A percentile compares a stretch with the other conserved stretches of the same genome.
Conservation (phyloP, 2,797 vertebrate species). For the Pempheris klunzingeri region DNA sequence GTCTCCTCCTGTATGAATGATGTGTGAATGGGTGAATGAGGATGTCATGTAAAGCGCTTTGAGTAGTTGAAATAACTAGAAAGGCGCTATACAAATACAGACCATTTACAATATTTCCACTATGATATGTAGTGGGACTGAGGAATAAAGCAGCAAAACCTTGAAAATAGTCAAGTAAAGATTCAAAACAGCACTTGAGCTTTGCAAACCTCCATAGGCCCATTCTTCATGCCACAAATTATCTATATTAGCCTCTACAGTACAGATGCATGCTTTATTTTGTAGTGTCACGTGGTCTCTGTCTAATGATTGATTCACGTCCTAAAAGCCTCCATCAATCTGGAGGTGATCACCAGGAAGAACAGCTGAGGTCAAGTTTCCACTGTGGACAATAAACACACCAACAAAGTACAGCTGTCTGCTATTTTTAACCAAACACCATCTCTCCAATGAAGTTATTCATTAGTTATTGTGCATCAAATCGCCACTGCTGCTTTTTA, state of each 20-base stretch:
- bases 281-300: background rate
- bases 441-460: slow-evolving; percentile 35
- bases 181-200: background rate
- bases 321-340: background rate
- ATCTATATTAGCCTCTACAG: background rate
- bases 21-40: no score
- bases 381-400: slow-evolving; percentile 59
- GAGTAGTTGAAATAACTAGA: no score
- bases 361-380: slow-evolving; percentile 40
- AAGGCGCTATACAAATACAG: no score
- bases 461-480: background rate
- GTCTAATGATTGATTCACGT: background rate
- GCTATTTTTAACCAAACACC: slow-evolving; percentile 86
- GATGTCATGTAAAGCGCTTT: no score
- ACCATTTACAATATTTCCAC: background rate
- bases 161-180: background rate
- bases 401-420: slow-evolving; percentile 75
- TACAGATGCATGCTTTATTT: background rate
- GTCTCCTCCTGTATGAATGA: no score
- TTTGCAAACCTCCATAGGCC: background rate
- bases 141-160: background rate
- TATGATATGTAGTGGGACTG: background rate
- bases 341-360: slow-evolving; percentile 11
- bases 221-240: background rate
- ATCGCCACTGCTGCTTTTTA: rapidly evolving